A percentile compares a stretch with the other conserved stretches of the same genome.
These are phyloP conservation scores for Bettongia penicillata DNA, from an alignment of 2,113 vertebrate species.

Conservation along the genomic window DNA sequence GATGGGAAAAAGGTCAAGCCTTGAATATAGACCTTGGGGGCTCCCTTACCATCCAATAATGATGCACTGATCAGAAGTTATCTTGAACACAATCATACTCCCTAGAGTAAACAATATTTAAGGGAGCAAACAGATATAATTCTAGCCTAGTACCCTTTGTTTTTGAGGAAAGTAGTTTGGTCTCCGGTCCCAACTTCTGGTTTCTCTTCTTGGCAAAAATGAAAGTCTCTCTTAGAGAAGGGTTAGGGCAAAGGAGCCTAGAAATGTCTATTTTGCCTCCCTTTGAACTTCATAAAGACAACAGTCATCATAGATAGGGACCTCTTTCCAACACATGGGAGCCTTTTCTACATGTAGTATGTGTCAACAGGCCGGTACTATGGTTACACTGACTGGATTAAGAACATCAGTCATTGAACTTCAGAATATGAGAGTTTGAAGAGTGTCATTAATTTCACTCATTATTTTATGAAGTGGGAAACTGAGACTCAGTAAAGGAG, in stretches of 20 bases:
- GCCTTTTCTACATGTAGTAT: not conserved
- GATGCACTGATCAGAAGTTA: not conserved
- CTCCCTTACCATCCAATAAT: not conserved
- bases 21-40: not conserved
- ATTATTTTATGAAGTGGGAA: not conserved
- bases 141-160: not conserved
- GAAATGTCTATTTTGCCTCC: not conserved
- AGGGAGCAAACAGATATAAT: not conserved
- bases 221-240: not conserved
- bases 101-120: not conserved
- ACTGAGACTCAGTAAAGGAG: not conserved
- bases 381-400: not conserved
- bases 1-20: not conserved
- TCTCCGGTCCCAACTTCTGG: not conserved
- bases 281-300: not conserved
- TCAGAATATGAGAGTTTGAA: not conserved
- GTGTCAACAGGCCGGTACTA: not conserved
- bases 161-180: not conserved
- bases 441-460: not conserved
- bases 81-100: not conserved
- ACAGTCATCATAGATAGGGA: not conserved
- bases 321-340: not conserved
- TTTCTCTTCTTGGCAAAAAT: not conserved
- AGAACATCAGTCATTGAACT: not conserved
- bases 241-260: not conserved